Base-by-base conservation (phyloP, 1,140 invertebrate genomes). In the Diabrotica virgifera region DNA sequence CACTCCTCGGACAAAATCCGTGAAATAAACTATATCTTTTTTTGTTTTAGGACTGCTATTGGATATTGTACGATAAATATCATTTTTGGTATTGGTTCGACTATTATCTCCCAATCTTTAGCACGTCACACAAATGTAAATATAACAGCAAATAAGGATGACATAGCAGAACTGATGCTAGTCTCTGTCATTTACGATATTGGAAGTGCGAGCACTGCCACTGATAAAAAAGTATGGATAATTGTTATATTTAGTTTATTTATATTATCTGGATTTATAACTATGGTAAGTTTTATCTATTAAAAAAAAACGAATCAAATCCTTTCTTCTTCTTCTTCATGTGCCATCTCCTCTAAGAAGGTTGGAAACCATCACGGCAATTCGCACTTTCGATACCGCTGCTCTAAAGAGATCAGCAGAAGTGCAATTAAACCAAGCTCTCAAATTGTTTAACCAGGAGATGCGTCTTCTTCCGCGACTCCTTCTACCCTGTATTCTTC, bases 151-250 rank as follows among this genome's bases (percentile, higher is more conserved):
- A 69, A 67, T 52, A 62, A 60, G 36, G 65, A 64, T n/a, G 72
- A 74, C 36, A 68, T 80, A 35, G 74, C 78, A 6, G 79, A 82
- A 70, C 64, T 82, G 5, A 78, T 81, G 65, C 70, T 83, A 4
- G 59, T 82, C 11, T 78, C 80, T 5, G 54, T 80, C 5, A 78
- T 83, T 12, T 84, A 83, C 64, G 79, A 83, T 62, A 74, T 77
- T 5, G 74, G 76, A n/a, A 59, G 78, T 5, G 53, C 67, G 36
- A 70, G 68, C 50, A 73, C 77, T 50, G 71, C 70, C n/a, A 68
- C 66, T 6, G 63, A 76, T 55, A 62, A 74, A 5, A 74, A 74
- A 62, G 63, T 79, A 36, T 81, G 81, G 80, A 77, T 80, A 7
- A 71, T 79, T 35, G 60, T 82, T 7, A 73, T 78, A 6, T 83